Conservation (phyloP, 2,888 invertebrate species). For the Troilus luridus region DNA sequence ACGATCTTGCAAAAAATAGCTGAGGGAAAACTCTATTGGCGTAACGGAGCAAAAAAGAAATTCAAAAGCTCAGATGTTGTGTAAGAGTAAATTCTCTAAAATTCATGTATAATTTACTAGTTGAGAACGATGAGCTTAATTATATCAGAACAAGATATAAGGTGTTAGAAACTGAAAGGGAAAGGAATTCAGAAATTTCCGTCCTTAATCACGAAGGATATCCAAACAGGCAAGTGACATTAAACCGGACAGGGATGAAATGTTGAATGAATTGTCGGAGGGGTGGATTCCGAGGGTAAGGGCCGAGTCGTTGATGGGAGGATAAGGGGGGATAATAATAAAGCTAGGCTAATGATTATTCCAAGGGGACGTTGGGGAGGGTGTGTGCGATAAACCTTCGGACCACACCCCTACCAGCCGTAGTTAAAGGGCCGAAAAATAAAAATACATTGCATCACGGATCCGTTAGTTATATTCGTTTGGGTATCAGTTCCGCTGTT, state of each 20-base stretch:
- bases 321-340: constrained; percentile 38
- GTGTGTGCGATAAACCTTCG: background rate
- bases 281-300: background rate
- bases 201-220: background rate
- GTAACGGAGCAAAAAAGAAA: too few species aligned
- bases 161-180: background rate
- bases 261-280: background rate
- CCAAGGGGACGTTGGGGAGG: background rate
- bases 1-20: too few species aligned
- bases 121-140: too few species aligned
- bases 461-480: background rate
- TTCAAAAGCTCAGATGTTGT: too few species aligned
- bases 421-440: background rate
- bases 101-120: too few species aligned
- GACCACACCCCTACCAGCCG: background rate
- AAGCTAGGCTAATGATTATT: background rate
- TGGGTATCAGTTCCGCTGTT: background rate
- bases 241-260: background rate
- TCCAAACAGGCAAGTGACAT: background rate
- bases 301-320: constrained; percentile 54
- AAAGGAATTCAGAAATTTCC: background rate
- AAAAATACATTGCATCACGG: background rate
- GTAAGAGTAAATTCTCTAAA: too few species aligned
- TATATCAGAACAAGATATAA: too few species aligned
- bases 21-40: too few species aligned